These are phyloP conservation scores for Nematolebias whitei DNA, from an alignment of 2,113 vertebrate genomes.

Conservation along the genomic window DNA sequence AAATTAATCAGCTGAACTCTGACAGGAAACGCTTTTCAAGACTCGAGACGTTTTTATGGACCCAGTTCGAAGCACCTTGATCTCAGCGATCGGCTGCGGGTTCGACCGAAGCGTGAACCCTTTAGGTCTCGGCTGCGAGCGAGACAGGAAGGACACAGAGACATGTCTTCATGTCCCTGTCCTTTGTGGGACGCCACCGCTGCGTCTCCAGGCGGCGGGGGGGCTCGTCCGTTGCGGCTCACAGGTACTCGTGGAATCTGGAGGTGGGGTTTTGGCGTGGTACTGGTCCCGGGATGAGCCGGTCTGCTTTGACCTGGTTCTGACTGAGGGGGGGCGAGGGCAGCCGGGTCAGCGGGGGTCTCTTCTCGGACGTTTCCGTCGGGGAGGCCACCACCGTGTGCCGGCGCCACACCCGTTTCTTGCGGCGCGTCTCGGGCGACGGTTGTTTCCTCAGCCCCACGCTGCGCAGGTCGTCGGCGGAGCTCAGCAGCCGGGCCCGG, in stretches of 20 bases:
- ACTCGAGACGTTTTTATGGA: too few species aligned
- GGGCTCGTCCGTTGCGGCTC: conserved; percentile 1
- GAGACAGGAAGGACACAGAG: neutral
- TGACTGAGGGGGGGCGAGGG: conserved; percentile 34
- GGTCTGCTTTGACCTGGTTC: conserved; percentile 64
- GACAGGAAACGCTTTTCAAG: too few species aligned
- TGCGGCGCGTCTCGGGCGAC: conserved; percentile 89
- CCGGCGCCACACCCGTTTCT: conserved; percentile 89
- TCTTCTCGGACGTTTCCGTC: conserved; percentile 56
- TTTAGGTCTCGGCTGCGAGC: neutral
- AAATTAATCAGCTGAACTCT: too few species aligned
- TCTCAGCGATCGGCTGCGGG: too few species aligned
- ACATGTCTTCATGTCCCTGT: too few species aligned
- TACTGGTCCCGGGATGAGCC: conserved; percentile 35
- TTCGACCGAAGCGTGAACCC: too few species aligned
- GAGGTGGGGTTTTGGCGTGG: conserved; percentile 72
- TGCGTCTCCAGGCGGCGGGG: too few species aligned
- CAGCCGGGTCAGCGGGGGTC: conserved; percentile 41
- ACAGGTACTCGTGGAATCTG: conserved; percentile 83
- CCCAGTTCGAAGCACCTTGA: conserved; percentile 44
- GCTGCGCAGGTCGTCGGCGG: conserved; percentile 85
- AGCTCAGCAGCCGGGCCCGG: conserved; percentile 83
- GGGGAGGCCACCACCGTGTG: conserved; percentile 90
- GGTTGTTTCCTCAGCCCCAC: conserved; percentile 85
- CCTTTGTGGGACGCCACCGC: too few species aligned